Evolutionary conservation across 2,113 vertebrate genomes (phyloP).

Genomic region (Plecotus auritus): DNA sequence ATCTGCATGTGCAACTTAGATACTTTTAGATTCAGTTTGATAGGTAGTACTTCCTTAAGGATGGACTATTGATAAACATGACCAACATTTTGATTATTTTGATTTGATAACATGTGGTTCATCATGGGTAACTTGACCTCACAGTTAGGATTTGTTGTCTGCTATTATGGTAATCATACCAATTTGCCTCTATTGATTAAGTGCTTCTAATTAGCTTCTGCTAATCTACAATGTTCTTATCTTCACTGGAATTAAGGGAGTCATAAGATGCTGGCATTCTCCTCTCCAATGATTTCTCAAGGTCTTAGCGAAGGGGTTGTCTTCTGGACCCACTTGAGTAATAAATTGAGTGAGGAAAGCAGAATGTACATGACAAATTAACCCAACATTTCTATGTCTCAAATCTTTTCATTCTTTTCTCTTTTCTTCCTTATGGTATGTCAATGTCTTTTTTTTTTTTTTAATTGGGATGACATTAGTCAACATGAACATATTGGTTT

Average conservation of each 20-base stretch:
- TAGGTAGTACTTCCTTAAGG: neutral
- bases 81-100: neutral
- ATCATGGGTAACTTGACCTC: neutral
- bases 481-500: no score
- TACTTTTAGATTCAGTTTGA: neutral
- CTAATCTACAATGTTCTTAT: neutral
- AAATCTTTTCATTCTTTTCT: neutral
- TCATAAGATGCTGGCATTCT: neutral
- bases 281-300: neutral
- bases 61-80: neutral
- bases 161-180: neutral
- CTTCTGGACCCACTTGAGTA: neutral
- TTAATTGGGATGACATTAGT: no score
- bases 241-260: neutral
- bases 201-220: neutral
- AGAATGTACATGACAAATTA: neutral
- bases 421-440: neutral
- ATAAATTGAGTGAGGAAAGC: neutral
- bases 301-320: neutral
- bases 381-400: neutral
- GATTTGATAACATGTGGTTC: neutral
- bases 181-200: neutral
- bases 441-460: neutral
- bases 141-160: neutral
- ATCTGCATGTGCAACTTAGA: neutral